These are phyloP conservation scores for Aleiodes sp. DNA, from an alignment of 1,140 invertebrate genomes.

Conservation along the genomic window DNA sequence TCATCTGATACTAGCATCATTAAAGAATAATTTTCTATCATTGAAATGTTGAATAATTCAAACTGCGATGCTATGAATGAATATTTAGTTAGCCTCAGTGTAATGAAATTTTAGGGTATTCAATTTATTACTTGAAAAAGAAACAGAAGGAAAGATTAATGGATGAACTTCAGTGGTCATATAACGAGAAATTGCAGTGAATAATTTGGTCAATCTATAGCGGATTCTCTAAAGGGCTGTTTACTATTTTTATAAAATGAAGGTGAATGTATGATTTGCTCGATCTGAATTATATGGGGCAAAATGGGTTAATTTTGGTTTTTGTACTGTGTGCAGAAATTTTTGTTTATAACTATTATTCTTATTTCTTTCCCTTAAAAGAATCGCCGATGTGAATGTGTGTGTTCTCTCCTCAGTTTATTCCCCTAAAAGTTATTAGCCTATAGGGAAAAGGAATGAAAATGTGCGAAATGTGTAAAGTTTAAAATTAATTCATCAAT, in stretches of 20 bases:
- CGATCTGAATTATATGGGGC: slow-evolving; percentile 42
- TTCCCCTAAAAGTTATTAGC: not conserved
- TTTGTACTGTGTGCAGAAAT: slow-evolving; percentile 1
- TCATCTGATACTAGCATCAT: not conserved
- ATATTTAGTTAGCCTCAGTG: too few relatives aligned
- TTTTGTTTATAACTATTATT: slow-evolving; percentile 18
- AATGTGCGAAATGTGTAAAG: slow-evolving; percentile 27
- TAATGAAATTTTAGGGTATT: too few relatives aligned
- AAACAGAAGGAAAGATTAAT: not conserved
- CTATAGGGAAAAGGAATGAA: slow-evolving; percentile 8
- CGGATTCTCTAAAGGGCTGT: slow-evolving; percentile 47
- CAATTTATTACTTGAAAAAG: too few relatives aligned
- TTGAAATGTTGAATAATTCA: too few relatives aligned
- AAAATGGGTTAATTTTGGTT: slow-evolving; percentile 30
- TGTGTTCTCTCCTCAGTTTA: not conserved
- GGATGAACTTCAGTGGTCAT: not conserved
- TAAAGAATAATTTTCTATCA: too few relatives aligned
- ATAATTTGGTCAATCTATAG: slow-evolving; percentile 47
- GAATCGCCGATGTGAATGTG: slow-evolving; percentile 13
- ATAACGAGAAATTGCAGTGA: slow-evolving; percentile 37
- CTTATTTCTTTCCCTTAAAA: not conserved
- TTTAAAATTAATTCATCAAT: slow-evolving; percentile 14
- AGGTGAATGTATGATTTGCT: slow-evolving; percentile 56
- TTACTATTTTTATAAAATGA: slow-evolving; percentile 63
- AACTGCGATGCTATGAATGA: too few relatives aligned